Conservation (phyloP, 2,113 vertebrate genomes). For the Trematomus loennbergii region DNA sequence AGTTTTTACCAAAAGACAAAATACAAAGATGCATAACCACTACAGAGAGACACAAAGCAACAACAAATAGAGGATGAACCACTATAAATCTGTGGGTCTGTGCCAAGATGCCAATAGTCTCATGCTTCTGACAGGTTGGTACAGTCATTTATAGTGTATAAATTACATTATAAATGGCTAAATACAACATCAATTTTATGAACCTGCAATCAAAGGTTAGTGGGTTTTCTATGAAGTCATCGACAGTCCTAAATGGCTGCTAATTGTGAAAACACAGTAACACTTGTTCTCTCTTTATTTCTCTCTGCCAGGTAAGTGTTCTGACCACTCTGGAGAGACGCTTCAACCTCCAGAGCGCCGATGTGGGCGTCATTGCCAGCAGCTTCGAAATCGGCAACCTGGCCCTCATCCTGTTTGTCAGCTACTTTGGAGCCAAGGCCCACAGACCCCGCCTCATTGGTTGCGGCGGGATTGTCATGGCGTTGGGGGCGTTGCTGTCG, state of each 20-base stretch:
- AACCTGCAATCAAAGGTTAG: not conserved
- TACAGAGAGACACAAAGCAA: too few relatives aligned
- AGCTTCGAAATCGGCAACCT: slow-evolving; percentile 99
- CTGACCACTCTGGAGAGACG: slow-evolving; percentile 96
- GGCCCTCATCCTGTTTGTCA: slow-evolving; percentile 97
- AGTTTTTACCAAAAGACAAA: too few relatives aligned
- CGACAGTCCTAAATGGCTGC: not conserved
- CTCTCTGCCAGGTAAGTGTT: slow-evolving; percentile 90
- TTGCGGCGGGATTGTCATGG: slow-evolving; percentile 98
- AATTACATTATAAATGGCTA: not conserved
- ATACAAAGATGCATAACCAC: too few relatives aligned
- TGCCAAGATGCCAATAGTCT: too few relatives aligned
- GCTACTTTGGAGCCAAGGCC: slow-evolving; percentile 97
- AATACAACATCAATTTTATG: not conserved
- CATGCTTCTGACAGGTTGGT: not conserved
- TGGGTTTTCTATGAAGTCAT: not conserved
- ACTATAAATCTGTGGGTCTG: too few relatives aligned
- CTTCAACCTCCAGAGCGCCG: slow-evolving; percentile 98
- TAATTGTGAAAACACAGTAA: slow-evolving; percentile 17
- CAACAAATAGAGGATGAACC: too few relatives aligned
- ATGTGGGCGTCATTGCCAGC: slow-evolving; percentile 98
- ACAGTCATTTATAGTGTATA: not conserved
- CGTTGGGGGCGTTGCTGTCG: slow-evolving; percentile 94
- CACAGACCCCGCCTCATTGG: slow-evolving; percentile 98
- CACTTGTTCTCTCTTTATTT: not conserved